These are phyloP conservation scores for Phrynocephalus forsythii DNA, from an alignment of 2,797 vertebrate species.

Conservation along the genomic window DNA sequence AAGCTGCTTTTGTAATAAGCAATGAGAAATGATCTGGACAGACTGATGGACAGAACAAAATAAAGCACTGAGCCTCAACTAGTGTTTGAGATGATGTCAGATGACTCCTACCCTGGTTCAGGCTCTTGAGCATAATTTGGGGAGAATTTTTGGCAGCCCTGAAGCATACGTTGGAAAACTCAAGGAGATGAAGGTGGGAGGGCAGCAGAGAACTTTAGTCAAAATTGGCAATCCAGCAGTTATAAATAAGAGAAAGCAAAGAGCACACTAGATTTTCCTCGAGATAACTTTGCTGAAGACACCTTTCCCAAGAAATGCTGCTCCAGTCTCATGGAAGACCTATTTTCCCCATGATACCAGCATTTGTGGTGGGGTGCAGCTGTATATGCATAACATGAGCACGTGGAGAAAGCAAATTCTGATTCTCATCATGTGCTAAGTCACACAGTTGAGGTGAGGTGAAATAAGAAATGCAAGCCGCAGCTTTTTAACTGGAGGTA, in stretches of 20 bases:
- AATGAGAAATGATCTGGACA: neutral
- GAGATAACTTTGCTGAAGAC: neutral
- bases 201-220: neutral
- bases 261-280: neutral
- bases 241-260: neutral
- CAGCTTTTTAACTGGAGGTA: no score
- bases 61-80: neutral
- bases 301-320: neutral
- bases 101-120: neutral
- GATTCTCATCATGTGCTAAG: neutral
- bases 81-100: rapidly evolving
- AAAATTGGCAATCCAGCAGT: neutral
- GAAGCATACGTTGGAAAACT: neutral
- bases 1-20: neutral
- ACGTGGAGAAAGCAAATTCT: neutral
- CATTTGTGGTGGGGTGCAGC: no score
- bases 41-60: neutral
- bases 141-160: neutral
- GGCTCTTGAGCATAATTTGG: neutral
- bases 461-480: no score
- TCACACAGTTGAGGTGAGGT: no score
- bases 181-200: neutral
- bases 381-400: neutral
- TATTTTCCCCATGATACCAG: no score
- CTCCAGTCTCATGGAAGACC: neutral